These are phyloP conservation scores for Drosophila lacicola DNA, from an alignment of 2,888 invertebrate genomes.

Conservation along the genomic window DNA sequence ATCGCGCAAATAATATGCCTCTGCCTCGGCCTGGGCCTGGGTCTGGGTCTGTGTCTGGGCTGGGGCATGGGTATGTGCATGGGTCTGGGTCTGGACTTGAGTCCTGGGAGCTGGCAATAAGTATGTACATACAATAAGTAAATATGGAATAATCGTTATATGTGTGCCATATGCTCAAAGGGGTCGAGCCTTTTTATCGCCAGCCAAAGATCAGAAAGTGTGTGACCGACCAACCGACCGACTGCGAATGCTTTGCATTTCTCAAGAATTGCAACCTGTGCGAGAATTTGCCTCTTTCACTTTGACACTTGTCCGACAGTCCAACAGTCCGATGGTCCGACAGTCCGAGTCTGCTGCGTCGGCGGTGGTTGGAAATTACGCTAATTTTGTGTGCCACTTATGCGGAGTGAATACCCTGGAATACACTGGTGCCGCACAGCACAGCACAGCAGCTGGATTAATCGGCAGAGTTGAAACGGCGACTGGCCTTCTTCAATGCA, in stretches of 20 bases:
- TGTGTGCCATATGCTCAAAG: conserved; percentile 64
- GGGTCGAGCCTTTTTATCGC: conserved; percentile 68
- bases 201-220: conserved; percentile 74
- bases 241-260: conserved; percentile 65
- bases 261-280: conserved; percentile 74
- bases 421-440: conserved; percentile 3
- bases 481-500: conserved; percentile 58
- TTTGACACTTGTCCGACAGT: conserved; percentile 74
- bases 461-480: conserved; percentile 79
- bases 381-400: conserved; percentile 75
- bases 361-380: conserved; percentile 75
- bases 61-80: not conserved
- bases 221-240: conserved; percentile 57
- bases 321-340: conserved; percentile 27
- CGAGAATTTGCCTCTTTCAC: conserved; percentile 71
- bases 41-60: conserved; percentile 7
- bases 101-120: conserved; percentile 56
- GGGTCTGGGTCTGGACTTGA: conserved; percentile 19
- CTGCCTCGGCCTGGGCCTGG: conserved; percentile 40
- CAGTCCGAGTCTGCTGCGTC: conserved; percentile 36
- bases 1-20: conserved; percentile 84
- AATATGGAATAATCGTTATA: conserved; percentile 82
- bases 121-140: conserved; percentile 80
- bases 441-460: conserved; percentile 66
- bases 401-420: conserved; percentile 55